These are phyloP conservation scores for Oreochromis grahami DNA, from an alignment of 2,797 vertebrate genomes.

Conservation along the genomic window DNA sequence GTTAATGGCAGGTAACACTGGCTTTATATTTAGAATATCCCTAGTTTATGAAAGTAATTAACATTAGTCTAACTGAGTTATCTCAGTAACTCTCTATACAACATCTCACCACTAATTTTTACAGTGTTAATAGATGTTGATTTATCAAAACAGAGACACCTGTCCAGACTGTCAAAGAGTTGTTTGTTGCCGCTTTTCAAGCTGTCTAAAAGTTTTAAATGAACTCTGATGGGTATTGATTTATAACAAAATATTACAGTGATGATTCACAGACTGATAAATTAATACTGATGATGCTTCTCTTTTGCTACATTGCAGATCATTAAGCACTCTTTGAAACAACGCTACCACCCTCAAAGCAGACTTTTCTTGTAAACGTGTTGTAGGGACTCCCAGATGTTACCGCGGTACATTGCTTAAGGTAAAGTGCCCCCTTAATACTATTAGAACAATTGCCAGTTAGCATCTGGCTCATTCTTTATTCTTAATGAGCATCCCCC, in stretches of 20 bases:
- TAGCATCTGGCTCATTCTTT: background rate
- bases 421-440: background rate
- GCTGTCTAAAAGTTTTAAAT: conserved; percentile 15
- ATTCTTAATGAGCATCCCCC: background rate
- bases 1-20: background rate
- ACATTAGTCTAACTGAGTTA: background rate
- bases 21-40: background rate
- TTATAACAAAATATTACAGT: background rate
- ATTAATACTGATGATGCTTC: conserved; percentile 1
- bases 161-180: background rate
- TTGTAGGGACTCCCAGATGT: background rate
- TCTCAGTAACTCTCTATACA: background rate
- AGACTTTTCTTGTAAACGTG: background rate
- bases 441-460: background rate
- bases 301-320: background rate
- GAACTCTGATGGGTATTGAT: background rate
- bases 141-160: conserved; percentile 9
- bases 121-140: background rate
- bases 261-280: background rate
- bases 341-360: background rate
- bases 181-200: conserved; percentile 7
- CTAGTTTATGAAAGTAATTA: background rate
- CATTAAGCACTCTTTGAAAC: background rate
- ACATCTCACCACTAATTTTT: background rate
- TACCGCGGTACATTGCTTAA: background rate